These are phyloP conservation scores for Microtus richardsoni DNA, from an alignment of 2,113 vertebrate species.

Conservation along the genomic window DNA sequence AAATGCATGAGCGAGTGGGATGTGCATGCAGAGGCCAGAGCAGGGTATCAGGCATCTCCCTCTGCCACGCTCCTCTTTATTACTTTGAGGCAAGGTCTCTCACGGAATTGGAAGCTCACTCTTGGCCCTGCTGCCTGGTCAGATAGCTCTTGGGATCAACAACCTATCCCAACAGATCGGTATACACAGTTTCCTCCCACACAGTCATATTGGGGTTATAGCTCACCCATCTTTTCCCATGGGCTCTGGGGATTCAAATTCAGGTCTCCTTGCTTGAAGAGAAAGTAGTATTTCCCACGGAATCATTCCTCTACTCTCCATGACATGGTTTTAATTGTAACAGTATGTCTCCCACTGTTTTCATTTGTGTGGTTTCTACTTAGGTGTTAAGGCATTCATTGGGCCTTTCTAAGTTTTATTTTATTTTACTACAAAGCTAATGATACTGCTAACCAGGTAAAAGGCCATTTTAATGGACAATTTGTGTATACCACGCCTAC, in stretches of 20 bases:
- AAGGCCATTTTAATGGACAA: not conserved
- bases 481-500: not conserved
- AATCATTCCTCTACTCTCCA: not conserved
- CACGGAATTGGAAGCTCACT: not conserved
- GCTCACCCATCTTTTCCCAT: not conserved
- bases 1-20: no score
- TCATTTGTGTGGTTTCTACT: not conserved
- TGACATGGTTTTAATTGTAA: not conserved
- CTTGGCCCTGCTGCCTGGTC: not conserved
- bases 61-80: not conserved
- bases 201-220: not conserved
- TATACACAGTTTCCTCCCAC: no score
- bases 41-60: no score
- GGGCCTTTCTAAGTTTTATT: not conserved
- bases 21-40: not conserved
- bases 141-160: not conserved
- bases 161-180: not conserved
- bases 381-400: not conserved
- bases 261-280: not conserved
- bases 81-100: not conserved
- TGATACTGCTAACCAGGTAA: not conserved
- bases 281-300: not conserved
- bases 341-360: not conserved
- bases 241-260: not conserved
- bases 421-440: conserved; percentile 17